A percentile compares a stretch with the other conserved stretches of the same genome.
phyloP scores from a whole-genome alignment of 2,113 vertebrate species.

The Taurulus bubalis region DNA sequence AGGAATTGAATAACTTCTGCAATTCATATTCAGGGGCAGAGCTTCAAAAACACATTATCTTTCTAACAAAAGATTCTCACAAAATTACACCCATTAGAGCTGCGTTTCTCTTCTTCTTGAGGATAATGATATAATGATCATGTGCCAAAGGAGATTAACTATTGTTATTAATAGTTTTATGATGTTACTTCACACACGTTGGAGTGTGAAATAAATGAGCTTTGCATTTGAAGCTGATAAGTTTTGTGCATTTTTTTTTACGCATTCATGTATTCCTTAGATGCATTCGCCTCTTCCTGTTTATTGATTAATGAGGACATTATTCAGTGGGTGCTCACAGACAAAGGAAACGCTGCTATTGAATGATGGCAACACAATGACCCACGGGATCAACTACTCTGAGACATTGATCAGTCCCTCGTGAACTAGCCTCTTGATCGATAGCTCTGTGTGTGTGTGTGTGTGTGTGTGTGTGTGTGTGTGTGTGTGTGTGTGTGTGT shows the following conservation, averaged over 20 bases:
- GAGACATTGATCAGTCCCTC: neutral
- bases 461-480: too few species aligned
- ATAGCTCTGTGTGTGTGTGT: neutral
- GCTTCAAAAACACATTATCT: neutral
- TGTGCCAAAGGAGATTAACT: too few species aligned
- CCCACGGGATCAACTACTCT: neutral
- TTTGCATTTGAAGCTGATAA: too few species aligned
- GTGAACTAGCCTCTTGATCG: slow-evolving; percentile 1
- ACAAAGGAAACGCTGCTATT: neutral
- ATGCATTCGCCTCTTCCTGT: slow-evolving; percentile 2
- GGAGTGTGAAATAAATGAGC: too few species aligned
- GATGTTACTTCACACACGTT: too few species aligned
- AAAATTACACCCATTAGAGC: neutral
- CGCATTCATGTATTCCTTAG: neutral
- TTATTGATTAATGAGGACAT: neutral
- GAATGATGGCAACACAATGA: slow-evolving; percentile 2
- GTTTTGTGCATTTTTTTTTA: too few species aligned
- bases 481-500: neutral
- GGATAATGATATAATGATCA: too few species aligned
- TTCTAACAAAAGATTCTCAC: neutral
- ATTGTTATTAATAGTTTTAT: too few species aligned
- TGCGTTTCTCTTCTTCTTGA: neutral
- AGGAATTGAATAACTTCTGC: neutral
- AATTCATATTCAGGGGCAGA: neutral
- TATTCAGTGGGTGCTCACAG: neutral